A percentile compares a stretch with the other conserved stretches of the same genome.
Evolutionary conservation across 2,888 invertebrate species (phyloP).

Genomic region (Lithophane socia): DNA sequence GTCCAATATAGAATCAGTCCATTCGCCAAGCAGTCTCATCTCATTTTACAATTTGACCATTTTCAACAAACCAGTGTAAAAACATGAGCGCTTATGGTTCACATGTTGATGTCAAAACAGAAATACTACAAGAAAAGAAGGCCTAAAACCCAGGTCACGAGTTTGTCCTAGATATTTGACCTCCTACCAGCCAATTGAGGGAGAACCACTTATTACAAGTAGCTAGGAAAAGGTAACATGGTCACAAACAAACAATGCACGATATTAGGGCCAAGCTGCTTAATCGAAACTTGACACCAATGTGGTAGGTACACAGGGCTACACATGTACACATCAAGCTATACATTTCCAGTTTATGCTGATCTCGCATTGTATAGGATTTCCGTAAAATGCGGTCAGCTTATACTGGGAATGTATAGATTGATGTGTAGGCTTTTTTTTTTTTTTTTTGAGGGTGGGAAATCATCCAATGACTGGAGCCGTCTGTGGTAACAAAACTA

Average conservation of each 20-base stretch:
- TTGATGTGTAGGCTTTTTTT: too few species aligned
- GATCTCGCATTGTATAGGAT: too few species aligned
- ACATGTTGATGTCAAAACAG: background rate
- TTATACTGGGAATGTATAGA: too few species aligned
- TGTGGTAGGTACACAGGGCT: background rate
- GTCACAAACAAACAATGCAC: background rate
- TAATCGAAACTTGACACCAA: slow-evolving; percentile 30
- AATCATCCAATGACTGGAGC: too few species aligned
- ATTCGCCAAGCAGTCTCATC: too few species aligned
- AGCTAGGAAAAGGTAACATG: slow-evolving; percentile 4
- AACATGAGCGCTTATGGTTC: background rate
- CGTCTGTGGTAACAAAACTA: too few species aligned
- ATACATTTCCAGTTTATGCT: too few species aligned
- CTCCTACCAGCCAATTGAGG: background rate
- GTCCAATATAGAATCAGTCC: background rate
- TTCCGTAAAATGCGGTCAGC: too few species aligned
- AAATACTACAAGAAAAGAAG: slow-evolving; percentile 24
- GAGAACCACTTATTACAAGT: slow-evolving; percentile 17
- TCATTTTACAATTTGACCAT: background rate
- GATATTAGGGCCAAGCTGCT: slow-evolving; percentile 19
- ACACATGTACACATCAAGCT: too few species aligned
- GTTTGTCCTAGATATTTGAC: slow-evolving; percentile 47
- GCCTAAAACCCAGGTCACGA: slow-evolving; percentile 21
- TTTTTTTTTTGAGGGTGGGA: too few species aligned
- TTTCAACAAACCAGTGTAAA: background rate